Evolutionary conservation across 2,888 invertebrate genomes (phyloP).

Genomic region (Tolmerus cingulatus): DNA sequence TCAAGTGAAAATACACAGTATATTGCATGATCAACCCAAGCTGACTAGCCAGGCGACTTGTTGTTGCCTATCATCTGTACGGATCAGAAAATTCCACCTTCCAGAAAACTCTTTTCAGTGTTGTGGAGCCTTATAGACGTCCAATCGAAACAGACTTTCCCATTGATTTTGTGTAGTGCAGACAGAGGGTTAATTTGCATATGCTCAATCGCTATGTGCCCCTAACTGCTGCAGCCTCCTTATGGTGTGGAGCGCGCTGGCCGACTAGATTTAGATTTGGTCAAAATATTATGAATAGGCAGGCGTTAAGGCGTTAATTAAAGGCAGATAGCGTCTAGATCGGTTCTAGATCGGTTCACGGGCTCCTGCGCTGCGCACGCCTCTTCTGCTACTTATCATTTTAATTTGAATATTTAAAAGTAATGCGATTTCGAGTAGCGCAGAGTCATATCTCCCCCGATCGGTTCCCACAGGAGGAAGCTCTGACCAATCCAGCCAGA

Average conservation of each 20-base stretch:
- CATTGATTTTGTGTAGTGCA: not conserved
- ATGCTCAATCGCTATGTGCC: not conserved
- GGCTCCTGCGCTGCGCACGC: not conserved
- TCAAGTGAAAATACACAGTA: conserved; percentile 12
- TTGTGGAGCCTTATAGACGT: not conserved
- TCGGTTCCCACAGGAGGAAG: not conserved
- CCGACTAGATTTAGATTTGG: not conserved
- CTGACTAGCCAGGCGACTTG: conserved; percentile 21
- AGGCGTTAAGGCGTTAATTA: not conserved
- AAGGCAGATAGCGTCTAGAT: not conserved
- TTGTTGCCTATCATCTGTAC: conserved; percentile 28
- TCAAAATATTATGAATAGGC: not conserved
- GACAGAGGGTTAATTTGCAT: not conserved
- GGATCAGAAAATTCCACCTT: conserved; percentile 32
- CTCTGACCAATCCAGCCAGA: not conserved
- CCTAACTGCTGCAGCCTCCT: not conserved
- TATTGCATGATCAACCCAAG: conserved; percentile 21
- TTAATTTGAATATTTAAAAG: not conserved
- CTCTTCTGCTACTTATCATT: not conserved
- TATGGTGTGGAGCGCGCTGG: not conserved
- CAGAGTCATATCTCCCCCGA: not conserved
- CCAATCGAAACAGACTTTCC: not conserved
- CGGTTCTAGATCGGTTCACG: not conserved
- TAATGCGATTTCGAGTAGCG: not conserved
- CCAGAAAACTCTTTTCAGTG: conserved; percentile 4